Base-by-base conservation (phyloP, 2,888 invertebrate genomes). In the Pollenia amentaria region DNA sequence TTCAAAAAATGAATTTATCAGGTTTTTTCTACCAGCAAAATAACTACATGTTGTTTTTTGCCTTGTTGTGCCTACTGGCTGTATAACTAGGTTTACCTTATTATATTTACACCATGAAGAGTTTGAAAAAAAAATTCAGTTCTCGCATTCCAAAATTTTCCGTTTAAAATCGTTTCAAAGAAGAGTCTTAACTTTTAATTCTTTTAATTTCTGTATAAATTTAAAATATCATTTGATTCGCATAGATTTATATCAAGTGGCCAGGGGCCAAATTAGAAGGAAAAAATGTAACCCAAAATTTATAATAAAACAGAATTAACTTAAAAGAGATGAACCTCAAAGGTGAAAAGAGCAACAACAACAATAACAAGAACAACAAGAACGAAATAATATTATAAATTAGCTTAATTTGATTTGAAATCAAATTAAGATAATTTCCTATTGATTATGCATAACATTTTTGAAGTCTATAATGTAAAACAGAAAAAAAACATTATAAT, bases 381-480 rank as follows among this genome's bases (percentile, higher is more conserved):
- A 48, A 40, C 29, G 51, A 29, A 7, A 12, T 46, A 75, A 64
- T 48, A 57, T 67, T 81, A 77, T 67, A 81, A 81, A 85, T 77
- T 81, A 40, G 46, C 9, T 53, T 60, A 60, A 73, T 81, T 81
- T 60, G 62, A 76, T 65, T 81, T 72, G 3, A 60, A 77, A 77
- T 77, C 81, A 72, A 85, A 85, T 81, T 85, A 77, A 72, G 29
- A 77, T 85, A 81, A 81, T 65, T 85, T 73, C 60, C 29, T 75
- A 53, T 67, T 69, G 38, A 84, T 78, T 84, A 57, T 65, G 64
- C 57, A 9, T 78, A 51, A 57, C 42, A 21, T 70, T 83, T 57
- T 42, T 42, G n/a, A 29, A 55, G 29, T 60, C 14, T 70, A 46
- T 65, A 29, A 70, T 53, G 48, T 62, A 18, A 18, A 29, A 55